A percentile compares a stretch with the other conserved stretches of the same genome.
Evolutionary conservation across 2,113 vertebrate genomes (phyloP).

Genomic region (Chunga burmeisteri): DNA sequence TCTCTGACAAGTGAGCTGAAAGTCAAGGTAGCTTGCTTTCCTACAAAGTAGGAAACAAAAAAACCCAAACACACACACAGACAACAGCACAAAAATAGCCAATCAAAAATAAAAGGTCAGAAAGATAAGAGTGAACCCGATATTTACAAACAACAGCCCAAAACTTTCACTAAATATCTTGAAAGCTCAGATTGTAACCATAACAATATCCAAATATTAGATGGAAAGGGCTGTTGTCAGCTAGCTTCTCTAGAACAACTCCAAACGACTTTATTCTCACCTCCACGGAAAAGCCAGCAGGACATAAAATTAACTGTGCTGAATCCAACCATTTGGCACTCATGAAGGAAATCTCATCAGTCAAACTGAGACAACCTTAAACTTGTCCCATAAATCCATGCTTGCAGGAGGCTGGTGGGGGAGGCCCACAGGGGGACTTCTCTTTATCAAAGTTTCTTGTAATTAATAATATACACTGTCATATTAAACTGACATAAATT

Average conservation of each 20-base stretch:
- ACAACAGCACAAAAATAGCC: neutral
- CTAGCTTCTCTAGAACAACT: neutral
- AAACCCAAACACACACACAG: neutral
- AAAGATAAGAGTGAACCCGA: neutral
- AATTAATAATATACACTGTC: neutral
- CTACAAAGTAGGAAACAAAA: neutral
- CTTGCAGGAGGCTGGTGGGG: neutral
- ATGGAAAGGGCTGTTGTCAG: neutral
- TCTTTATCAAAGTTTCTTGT: neutral
- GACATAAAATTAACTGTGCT: neutral
- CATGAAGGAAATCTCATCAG: neutral
- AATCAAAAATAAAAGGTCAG: neutral
- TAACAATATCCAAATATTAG: neutral
- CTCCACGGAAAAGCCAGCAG: conserved; percentile 17
- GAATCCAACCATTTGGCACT: neutral
- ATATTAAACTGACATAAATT: neutral
- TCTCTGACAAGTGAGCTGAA: neutral
- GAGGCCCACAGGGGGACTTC: neutral
- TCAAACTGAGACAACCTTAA: neutral
- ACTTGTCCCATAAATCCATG: neutral
- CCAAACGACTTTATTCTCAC: conserved; percentile 23
- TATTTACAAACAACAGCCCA: neutral
- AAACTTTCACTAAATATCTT: neutral
- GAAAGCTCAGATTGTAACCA: neutral
- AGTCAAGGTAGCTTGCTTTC: neutral